Conservation (phyloP, 2,888 invertebrate genomes). For the Tanypteryx hageni region DNA sequence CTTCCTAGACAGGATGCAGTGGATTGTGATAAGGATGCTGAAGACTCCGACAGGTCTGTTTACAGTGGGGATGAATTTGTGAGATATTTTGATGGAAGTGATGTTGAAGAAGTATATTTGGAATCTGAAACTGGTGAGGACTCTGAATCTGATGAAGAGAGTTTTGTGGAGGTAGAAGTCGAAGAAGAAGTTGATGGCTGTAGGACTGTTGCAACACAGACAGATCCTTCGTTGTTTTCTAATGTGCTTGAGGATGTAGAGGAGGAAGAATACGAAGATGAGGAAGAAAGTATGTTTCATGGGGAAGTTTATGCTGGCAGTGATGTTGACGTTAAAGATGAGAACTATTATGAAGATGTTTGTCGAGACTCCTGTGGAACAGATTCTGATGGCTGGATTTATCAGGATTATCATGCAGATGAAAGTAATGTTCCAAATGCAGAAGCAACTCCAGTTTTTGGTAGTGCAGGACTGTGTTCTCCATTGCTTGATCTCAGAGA, state of each 20-base stretch:
- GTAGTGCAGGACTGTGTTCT: neutral
- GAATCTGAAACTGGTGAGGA: conserved; percentile 76
- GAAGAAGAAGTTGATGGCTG: conserved; percentile 50
- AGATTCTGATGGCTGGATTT: conserved; percentile 53
- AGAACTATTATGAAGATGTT: neutral
- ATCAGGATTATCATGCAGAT: conserved; percentile 38
- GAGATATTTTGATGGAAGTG: conserved; percentile 50
- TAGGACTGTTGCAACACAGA: conserved; percentile 40
- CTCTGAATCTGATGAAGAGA: conserved; percentile 75
- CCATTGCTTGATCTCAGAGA: conserved; percentile 44
- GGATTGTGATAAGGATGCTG: conserved; percentile 68
- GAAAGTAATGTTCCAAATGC: neutral
- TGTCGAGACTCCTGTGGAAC: conserved; percentile 39
- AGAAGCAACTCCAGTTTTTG: neutral
- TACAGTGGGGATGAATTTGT: conserved; percentile 60
- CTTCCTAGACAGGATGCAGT: conserved; percentile 71
- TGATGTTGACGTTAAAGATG: conserved; percentile 41
- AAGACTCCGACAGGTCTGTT: conserved; percentile 67
- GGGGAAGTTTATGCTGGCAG: neutral
- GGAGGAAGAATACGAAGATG: conserved; percentile 37
- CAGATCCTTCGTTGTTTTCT: conserved; percentile 14
- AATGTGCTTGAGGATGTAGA: conserved; percentile 48
- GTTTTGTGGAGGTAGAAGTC: conserved; percentile 40
- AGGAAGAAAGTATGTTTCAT: conserved; percentile 31
- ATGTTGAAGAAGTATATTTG: conserved; percentile 52